phyloP scores from a whole-genome alignment of 2,888 invertebrate genomes.

The Yponomeuta evonymella region DNA sequence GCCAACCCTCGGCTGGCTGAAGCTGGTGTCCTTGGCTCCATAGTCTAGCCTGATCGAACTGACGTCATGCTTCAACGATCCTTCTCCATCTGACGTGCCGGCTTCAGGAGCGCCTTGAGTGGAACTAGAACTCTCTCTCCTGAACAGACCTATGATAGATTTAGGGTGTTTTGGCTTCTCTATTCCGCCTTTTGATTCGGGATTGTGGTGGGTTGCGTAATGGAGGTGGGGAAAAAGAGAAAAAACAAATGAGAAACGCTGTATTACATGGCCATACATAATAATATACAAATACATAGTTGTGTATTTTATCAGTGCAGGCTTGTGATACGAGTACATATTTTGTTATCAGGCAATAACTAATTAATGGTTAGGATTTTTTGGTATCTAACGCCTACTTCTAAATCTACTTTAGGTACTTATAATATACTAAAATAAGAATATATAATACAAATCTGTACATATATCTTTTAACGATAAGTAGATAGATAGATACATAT shows the following conservation, averaged over 20 bases:
- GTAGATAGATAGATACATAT: no score
- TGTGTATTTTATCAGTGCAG: neutral
- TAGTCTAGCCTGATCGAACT: slow-evolving; percentile 59
- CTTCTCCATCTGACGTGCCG: slow-evolving; percentile 76
- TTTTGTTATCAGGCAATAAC: neutral
- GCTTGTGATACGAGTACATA: neutral
- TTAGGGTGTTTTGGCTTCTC: slow-evolving; percentile 90
- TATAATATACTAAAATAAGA: no score
- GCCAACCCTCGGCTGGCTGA: slow-evolving; percentile 49
- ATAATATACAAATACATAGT: slow-evolving; percentile 25
- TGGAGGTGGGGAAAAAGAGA: slow-evolving; percentile 42
- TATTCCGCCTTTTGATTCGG: slow-evolving; percentile 80
- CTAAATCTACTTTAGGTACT: no score
- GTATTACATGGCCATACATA: slow-evolving; percentile 30
- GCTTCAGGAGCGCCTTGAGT: slow-evolving; percentile 75
- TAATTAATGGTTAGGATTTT: no score
- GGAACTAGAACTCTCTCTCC: slow-evolving; percentile 87
- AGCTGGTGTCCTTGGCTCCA: slow-evolving; percentile 47
- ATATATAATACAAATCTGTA: no score
- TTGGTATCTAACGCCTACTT: no score
- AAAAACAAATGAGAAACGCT: slow-evolving; percentile 44
- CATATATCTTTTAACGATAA: no score
- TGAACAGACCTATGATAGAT: slow-evolving; percentile 92
- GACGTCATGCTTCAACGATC: slow-evolving; percentile 41
- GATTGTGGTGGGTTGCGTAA: slow-evolving; percentile 20